These are phyloP conservation scores for Sus scrofa DNA, from an alignment of 2,113 vertebrate genomes.

Conservation along the genomic window DNA sequence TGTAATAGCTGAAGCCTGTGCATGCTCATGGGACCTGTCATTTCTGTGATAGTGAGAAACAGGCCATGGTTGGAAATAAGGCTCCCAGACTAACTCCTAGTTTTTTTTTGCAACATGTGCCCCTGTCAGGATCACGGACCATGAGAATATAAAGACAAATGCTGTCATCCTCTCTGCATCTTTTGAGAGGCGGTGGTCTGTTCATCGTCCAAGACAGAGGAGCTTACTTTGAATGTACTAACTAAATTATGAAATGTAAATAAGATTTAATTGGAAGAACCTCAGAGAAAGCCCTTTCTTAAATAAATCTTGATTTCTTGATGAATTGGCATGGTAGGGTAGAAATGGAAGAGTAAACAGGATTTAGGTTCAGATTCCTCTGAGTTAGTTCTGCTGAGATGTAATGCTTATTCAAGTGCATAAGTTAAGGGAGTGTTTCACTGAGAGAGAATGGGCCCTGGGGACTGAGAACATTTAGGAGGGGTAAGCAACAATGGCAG, in stretches of 20 bases:
- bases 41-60: not conserved
- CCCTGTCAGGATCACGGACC: not conserved
- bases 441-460: not conserved
- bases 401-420: not conserved
- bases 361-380: slow-evolving; percentile 47
- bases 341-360: slow-evolving; percentile 39
- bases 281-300: slow-evolving; percentile 56
- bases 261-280: slow-evolving; percentile 44
- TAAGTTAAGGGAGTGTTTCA: not conserved
- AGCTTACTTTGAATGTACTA: slow-evolving; percentile 40
- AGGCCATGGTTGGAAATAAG: not conserved
- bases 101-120: not conserved
- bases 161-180: not conserved
- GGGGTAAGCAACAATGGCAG: not conserved
- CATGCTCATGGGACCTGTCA: not conserved
- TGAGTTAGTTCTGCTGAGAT: not conserved
- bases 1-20: not conserved
- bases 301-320: slow-evolving; percentile 16
- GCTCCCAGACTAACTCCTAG: not conserved
- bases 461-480: not conserved
- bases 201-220: slow-evolving; percentile 63
- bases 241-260: slow-evolving; percentile 67
- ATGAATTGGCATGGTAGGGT: slow-evolving; percentile 19
- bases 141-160: not conserved
- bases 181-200: slow-evolving; percentile 47